Evolutionary conservation across 1,140 invertebrate species (phyloP), one percentile per base, ranked within the genome.

Genomic region (Cotesia chilonis): DNA sequence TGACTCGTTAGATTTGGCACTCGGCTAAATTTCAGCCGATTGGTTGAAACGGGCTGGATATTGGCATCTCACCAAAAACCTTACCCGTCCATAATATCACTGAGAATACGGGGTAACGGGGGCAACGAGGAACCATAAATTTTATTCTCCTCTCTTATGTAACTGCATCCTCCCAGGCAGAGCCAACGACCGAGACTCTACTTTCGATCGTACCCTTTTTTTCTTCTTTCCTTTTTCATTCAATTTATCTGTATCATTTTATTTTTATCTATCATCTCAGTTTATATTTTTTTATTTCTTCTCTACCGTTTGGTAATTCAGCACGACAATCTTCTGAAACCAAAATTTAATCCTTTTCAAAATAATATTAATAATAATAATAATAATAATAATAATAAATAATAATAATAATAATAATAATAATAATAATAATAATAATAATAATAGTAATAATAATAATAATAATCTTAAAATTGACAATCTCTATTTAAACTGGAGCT

Each of bases 111-210:
- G 10, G 52, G 54, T 37, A 28, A 28, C 66, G 17, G 64, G 64
- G 28, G 66, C 41, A 28, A 51, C 66, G 51, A 68, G 51, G 54
- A 68, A 51, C 66, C 66, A 68, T 68, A 51, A 68, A 68, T 68
- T 68, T 68, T 28, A 36, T 55, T 68, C 66, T 47, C 12, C 66
- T 68, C 51, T 68, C 51, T 68, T 68, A 68, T 54, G 66, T 68
- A 68, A 68, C 66, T 68, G 66, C 66, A 68, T 68, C 37, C 59
- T 28, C 41, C 37, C 63, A n/a, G 14, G 37, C 51, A 41, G 20
- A 68, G 66, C 38, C 66, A 68, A 68, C 66, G 66, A 68, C 66
- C 63, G 63, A 17, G 41, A 28, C 63, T 52, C 51, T 51, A 51
- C 66, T 68, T 68, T 68, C 66, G 66, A 68, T 68, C 66, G 66